Conservation (phyloP, 2,113 vertebrate species). For the Promerops cafer region DNA sequence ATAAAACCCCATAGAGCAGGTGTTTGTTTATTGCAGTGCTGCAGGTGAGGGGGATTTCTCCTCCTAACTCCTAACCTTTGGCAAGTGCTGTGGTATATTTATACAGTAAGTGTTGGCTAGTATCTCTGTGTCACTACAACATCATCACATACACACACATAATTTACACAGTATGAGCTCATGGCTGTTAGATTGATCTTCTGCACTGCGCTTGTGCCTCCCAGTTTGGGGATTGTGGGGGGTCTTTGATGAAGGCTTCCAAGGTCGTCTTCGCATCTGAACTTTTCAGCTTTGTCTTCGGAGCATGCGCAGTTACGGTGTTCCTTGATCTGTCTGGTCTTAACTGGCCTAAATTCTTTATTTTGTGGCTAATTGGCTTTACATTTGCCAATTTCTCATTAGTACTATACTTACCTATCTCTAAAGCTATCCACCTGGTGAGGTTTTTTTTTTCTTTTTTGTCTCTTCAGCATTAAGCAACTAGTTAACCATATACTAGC, state of each 20-base stretch:
- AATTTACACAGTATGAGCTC: not conserved
- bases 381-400: not conserved
- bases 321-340: not conserved
- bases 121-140: not conserved
- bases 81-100: not conserved
- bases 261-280: not conserved
- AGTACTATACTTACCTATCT: not conserved
- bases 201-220: not conserved
- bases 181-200: not conserved
- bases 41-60: not conserved
- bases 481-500: not conserved
- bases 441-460: not conserved
- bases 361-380: not conserved
- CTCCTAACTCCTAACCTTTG: not conserved
- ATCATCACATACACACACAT: no score
- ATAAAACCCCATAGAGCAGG: not conserved
- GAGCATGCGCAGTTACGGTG: not conserved
- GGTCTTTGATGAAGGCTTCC: not conserved
- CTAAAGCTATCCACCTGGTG: not conserved
- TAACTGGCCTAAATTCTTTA: not conserved
- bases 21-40: not conserved
- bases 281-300: not conserved
- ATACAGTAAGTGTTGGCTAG: no score
- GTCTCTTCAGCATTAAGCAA: not conserved
- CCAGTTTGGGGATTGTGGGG: fast-evolving